Evolutionary conservation across 2,888 invertebrate species (phyloP).

Genomic region (Drosophila acutilabella): DNA sequence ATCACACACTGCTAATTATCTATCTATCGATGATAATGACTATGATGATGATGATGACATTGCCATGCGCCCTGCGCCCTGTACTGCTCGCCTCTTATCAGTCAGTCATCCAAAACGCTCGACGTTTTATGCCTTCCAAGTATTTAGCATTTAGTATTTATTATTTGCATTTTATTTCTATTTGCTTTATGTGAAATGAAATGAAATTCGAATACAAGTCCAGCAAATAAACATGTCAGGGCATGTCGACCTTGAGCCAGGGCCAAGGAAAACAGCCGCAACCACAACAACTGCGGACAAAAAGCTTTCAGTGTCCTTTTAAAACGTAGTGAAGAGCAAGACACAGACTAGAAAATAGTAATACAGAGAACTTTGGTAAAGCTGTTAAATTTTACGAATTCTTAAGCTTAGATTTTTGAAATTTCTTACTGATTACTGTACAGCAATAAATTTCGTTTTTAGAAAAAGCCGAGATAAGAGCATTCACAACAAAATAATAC

Average conservation of each 20-base stretch:
- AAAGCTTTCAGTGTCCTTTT: slow-evolving; percentile 22
- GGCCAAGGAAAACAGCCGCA: not conserved
- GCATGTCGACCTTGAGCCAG: not conserved
- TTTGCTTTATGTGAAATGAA: slow-evolving; percentile 42
- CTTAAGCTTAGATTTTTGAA: slow-evolving; percentile 22
- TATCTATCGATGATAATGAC: slow-evolving; percentile 53
- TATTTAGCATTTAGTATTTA: slow-evolving; percentile 22
- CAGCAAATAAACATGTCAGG: slow-evolving; percentile 60
- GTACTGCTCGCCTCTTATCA: slow-evolving; percentile 55
- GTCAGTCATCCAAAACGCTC: slow-evolving; percentile 38
- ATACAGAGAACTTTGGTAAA: no score
- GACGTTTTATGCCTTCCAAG: slow-evolving; percentile 35
- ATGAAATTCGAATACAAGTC: slow-evolving; percentile 51
- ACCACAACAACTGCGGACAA: not conserved
- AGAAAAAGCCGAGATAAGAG: no score
- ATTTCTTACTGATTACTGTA: slow-evolving; percentile 1
- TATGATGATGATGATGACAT: slow-evolving; percentile 58
- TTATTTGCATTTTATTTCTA: slow-evolving; percentile 64
- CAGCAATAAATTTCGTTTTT: slow-evolving; percentile 3
- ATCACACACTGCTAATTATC: slow-evolving; percentile 77
- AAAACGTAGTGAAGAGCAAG: slow-evolving; percentile 20
- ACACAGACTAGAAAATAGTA: slow-evolving; percentile 13
- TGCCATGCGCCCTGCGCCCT: slow-evolving; percentile 47
- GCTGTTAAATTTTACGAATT: slow-evolving; percentile 5
- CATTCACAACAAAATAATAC: not conserved